Evolutionary conservation across 2,888 invertebrate species (phyloP).

Genomic region (Campaea margaritaria): DNA sequence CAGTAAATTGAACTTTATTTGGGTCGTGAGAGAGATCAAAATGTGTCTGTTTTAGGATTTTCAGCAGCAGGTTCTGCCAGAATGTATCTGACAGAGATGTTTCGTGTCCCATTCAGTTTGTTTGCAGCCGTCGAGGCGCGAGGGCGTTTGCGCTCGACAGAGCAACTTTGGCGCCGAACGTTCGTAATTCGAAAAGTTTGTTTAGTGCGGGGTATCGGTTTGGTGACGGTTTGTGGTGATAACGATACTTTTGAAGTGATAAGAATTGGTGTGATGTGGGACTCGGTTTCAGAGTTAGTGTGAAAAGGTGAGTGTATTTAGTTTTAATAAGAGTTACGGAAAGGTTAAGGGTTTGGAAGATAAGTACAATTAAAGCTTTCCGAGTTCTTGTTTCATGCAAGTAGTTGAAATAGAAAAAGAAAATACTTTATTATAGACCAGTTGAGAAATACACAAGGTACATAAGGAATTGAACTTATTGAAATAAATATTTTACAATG

Average conservation of each 20-base stretch:
- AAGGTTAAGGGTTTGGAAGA: background rate
- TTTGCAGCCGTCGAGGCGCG: slow-evolving; percentile 17
- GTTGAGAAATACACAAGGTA: too few species aligned
- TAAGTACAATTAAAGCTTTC: too few species aligned
- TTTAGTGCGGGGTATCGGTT: slow-evolving; percentile 24
- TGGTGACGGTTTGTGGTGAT: slow-evolving; percentile 18
- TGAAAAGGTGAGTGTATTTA: slow-evolving; percentile 26
- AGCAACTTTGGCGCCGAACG: slow-evolving; percentile 28
- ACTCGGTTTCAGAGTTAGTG: background rate
- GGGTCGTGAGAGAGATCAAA: background rate
- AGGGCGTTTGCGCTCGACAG: slow-evolving; percentile 20
- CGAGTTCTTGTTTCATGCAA: too few species aligned
- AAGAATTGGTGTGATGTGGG: slow-evolving; percentile 24
- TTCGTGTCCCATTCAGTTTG: slow-evolving; percentile 31
- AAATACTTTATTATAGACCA: too few species aligned
- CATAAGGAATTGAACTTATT: too few species aligned
- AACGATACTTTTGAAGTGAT: slow-evolving; percentile 5
- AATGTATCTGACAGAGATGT: slow-evolving; percentile 23
- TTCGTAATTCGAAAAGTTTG: slow-evolving; percentile 37
- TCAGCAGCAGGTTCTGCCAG: background rate
- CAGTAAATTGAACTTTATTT: background rate
- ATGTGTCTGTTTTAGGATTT: background rate
- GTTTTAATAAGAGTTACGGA: background rate
- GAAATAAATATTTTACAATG: too few species aligned
- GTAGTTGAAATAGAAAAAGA: too few species aligned